Conservation (phyloP, 1,140 invertebrate species). For the Pentalonia nigronervosa region DNA sequence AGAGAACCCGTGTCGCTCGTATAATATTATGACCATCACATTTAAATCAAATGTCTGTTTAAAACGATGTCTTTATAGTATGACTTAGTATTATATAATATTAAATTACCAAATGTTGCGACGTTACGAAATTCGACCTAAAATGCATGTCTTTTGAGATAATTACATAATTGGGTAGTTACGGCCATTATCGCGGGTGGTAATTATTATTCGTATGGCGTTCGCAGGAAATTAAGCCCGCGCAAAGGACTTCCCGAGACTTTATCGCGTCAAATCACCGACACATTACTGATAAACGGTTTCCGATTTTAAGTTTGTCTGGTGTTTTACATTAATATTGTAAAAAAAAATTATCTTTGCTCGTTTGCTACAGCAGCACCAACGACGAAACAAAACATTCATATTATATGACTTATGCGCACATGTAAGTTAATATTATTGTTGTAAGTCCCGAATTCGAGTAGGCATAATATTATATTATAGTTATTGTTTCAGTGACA, state of each 20-base stretch:
- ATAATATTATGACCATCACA: not conserved
- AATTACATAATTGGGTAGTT: not conserved
- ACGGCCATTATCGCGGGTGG: not conserved
- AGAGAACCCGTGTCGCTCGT: not conserved
- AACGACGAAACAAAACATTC: not conserved
- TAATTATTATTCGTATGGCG: not conserved
- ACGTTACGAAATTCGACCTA: not conserved
- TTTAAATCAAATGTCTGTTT: not conserved
- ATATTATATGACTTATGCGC: not conserved
- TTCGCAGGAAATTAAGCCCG: not conserved
- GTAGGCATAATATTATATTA: too few species aligned
- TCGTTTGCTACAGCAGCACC: too few species aligned
- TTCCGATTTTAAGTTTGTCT: not conserved
- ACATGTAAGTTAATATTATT: too few species aligned
- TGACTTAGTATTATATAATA: not conserved
- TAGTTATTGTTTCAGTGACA: too few species aligned
- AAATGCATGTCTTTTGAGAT: not conserved
- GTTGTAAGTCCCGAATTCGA: too few species aligned
- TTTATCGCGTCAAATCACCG: not conserved
- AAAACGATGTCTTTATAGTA: not conserved
- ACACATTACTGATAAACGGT: constrained; percentile 5
- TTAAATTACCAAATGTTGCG: not conserved
- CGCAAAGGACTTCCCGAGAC: not conserved
- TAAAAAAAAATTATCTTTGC: not conserved
- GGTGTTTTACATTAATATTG: not conserved